Evolutionary conservation across 2,797 vertebrate species (phyloP).

Genomic region (Dendrocincla tyrannina): DNA sequence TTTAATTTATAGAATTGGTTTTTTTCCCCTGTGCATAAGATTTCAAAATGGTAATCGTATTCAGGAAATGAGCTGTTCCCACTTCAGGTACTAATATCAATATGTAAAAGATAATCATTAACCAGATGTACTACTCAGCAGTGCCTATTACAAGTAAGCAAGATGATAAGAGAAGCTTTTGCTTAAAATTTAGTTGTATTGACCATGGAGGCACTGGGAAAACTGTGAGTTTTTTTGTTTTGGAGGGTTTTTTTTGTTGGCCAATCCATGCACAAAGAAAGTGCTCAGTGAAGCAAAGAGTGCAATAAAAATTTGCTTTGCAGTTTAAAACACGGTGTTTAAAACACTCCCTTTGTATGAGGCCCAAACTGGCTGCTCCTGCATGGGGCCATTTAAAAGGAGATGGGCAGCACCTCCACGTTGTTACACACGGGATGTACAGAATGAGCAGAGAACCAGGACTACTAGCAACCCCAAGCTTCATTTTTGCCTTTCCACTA

Average conservation of each 20-base stretch:
- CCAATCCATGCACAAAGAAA: background rate
- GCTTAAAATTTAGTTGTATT: conserved; percentile 50
- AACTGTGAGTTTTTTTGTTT: background rate
- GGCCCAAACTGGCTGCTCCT: background rate
- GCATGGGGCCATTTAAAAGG: background rate
- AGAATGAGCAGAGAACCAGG: background rate
- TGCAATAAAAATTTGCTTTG: conserved; percentile 32
- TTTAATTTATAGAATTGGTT: conserved; percentile 87
- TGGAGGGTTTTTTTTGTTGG: background rate
- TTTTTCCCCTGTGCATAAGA: conserved; percentile 80
- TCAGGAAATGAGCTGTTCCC: conserved; percentile 76
- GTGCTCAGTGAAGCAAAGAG: background rate
- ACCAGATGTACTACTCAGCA: conserved; percentile 68
- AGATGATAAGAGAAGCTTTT: conserved; percentile 66
- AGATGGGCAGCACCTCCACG: background rate
- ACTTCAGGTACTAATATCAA: conserved; percentile 79
- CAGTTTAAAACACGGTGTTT: background rate
- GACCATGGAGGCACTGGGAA: conserved; percentile 4
- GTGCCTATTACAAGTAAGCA: conserved; percentile 72
- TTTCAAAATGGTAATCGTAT: conserved; percentile 79
- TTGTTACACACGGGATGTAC: background rate
- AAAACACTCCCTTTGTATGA: background rate
- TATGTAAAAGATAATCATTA: conserved; percentile 80
- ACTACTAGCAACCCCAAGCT: background rate
- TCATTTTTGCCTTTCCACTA: background rate